A percentile compares a stretch with the other conserved stretches of the same genome.
Conservation (phyloP, 1,140 invertebrate species). For the Dinothrombium tinctorium region DNA sequence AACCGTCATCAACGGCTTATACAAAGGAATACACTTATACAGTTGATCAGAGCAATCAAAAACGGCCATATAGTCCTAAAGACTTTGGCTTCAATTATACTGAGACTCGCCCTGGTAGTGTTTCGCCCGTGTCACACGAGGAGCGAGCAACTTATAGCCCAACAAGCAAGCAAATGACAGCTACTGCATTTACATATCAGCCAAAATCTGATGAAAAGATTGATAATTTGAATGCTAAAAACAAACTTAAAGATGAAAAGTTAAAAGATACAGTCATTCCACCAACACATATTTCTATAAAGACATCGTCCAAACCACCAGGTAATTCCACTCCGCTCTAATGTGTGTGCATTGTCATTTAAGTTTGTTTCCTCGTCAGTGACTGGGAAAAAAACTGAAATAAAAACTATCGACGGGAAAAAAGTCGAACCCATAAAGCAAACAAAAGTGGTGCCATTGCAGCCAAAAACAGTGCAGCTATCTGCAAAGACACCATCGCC, state of each 20-base stretch:
- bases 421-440: too few relatives aligned
- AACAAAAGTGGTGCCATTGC: not conserved
- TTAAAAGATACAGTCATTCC: too few relatives aligned
- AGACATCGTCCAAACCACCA: too few relatives aligned
- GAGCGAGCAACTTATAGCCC: not conserved
- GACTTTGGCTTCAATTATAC: not conserved
- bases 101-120: not conserved
- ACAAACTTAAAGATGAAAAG: too few relatives aligned
- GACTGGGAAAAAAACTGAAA: not conserved
- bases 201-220: conserved; percentile 9
- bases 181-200: conserved; percentile 15
- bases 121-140: not conserved
- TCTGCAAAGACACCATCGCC: not conserved
- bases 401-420: not conserved
- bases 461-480: not conserved
- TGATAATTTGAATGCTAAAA: too few relatives aligned
- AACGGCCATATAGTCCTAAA: not conserved
- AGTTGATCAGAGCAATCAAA: conserved; percentile 8
- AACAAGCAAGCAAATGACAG: conserved; percentile 5
- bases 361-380: too few relatives aligned
- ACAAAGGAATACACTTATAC: conserved; percentile 15
- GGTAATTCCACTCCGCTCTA: too few relatives aligned
- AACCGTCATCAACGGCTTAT: conserved; percentile 9
- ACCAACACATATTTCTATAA: not conserved
- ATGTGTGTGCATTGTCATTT: too few relatives aligned